Evolutionary conservation across 2,797 vertebrate species (phyloP), one percentile per base, ranked within the genome.

Genomic region (Lepidocolaptes lacrymiger): DNA sequence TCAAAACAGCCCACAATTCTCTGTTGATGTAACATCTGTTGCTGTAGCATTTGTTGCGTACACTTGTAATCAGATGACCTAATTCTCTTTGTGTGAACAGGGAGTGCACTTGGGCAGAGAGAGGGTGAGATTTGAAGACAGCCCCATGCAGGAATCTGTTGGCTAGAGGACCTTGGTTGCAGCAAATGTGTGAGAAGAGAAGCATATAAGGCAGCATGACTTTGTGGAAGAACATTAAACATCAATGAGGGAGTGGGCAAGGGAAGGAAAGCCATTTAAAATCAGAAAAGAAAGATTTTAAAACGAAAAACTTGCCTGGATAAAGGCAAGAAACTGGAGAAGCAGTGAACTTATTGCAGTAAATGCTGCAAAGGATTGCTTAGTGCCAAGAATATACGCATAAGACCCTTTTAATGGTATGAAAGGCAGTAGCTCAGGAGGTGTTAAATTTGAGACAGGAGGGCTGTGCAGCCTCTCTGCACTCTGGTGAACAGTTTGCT

Each of bases 11-110:
- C 69, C 3, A 1, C 27, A 44, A 17, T 43, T 86, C 82, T 67
- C 5, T 55, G 37, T 36, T 58, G 18, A 59, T 51, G 64, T 30
- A 79, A 89, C 80, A 95, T 82, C 91, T 95, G 93, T 82, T 96
- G 74, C 91, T 93, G 83, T 46, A 82, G 73, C 30, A 46, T 90
- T 95, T 88, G 77, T 37, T 96, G 74, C 62, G 71, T 61, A n/a
- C 11, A 0, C 48, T 93, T 81, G 52, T 59, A 51, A 43, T 34
- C 63, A 83, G 86, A 74, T 91, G 88, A 95, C 91, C 83, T 71
- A 90, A 86, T 85, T 95, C 83, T 95, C 22, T 59, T 34, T 36
- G 67, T 78, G 82, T 82, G 55, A 91, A 15, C n/a, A 66, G 43
- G 52, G 78, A 91, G 39, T 3, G 3, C 48, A 22, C 68, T 91